Conservation (phyloP, 2,113 vertebrate genomes). For the Micronycteris hirsuta region DNA sequence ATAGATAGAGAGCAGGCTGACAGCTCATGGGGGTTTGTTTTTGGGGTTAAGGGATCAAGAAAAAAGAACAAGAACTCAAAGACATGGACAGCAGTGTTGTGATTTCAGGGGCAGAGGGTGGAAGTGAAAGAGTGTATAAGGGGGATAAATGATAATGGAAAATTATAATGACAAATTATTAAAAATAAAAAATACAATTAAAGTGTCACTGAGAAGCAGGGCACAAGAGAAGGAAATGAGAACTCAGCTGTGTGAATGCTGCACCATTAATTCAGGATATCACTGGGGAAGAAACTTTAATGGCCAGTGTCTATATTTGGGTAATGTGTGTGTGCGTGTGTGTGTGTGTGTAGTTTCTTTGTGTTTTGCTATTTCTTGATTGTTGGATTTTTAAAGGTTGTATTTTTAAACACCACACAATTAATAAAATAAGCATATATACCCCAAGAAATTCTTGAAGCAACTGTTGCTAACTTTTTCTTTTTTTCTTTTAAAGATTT, state of each 20-base stretch:
- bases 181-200: not conserved
- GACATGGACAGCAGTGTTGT: no score
- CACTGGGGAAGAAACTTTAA: not conserved
- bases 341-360: not conserved
- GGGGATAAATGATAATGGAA: no score
- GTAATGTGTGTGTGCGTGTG: not conserved
- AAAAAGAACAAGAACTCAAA: no score
- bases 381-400: not conserved
- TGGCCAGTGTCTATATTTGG: not conserved
- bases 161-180: no score
- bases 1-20: no score
- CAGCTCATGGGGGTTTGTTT: no score
- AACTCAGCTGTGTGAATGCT: not conserved
- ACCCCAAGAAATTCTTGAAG: not conserved
- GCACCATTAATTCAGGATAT: not conserved
- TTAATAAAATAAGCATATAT: not conserved
- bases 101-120: no score
- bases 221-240: not conserved
- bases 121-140: no score
- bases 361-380: not conserved
- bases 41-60: no score
- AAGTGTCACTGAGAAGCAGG: not conserved
- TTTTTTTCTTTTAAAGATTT: no score
- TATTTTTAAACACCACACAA: not conserved
- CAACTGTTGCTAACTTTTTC: not conserved